Evolutionary conservation across 2,113 vertebrate genomes (phyloP).

Genomic region (Hoplias malabaricus): DNA sequence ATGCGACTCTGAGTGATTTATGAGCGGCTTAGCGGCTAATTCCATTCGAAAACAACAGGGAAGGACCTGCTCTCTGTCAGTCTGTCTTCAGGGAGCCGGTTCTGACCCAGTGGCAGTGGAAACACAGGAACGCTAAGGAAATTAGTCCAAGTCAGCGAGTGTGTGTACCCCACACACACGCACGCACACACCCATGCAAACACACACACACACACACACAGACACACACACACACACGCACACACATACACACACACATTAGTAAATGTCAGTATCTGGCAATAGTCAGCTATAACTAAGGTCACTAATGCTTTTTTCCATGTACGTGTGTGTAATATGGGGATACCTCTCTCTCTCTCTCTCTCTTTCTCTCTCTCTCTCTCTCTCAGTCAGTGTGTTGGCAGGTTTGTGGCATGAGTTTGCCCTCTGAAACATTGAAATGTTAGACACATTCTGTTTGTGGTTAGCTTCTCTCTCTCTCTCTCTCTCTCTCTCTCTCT

Average conservation of each 20-base stretch:
- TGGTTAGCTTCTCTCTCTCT: constrained; percentile 23
- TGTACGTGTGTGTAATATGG: constrained; percentile 22
- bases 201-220: not conserved
- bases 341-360: constrained; percentile 47
- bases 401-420: constrained; percentile 41
- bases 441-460: too few species aligned
- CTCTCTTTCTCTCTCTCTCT: constrained; percentile 26
- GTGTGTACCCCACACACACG: not conserved
- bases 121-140: not conserved
- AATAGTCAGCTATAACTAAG: not conserved
- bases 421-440: constrained; percentile 56
- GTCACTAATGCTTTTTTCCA: not conserved
- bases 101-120: not conserved
- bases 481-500: constrained; percentile 43
- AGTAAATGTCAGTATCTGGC: not conserved
- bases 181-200: not conserved
- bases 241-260: not conserved
- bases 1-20: constrained; percentile 7
- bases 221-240: not conserved
- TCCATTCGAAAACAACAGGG: constrained; percentile 17
- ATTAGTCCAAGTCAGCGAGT: not conserved
- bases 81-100: not conserved
- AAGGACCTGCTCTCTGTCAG: constrained; percentile 36
- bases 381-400: constrained; percentile 8
- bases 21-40: not conserved